Conservation (phyloP, 2,113 vertebrate species). For the Neogale vison region DNA sequence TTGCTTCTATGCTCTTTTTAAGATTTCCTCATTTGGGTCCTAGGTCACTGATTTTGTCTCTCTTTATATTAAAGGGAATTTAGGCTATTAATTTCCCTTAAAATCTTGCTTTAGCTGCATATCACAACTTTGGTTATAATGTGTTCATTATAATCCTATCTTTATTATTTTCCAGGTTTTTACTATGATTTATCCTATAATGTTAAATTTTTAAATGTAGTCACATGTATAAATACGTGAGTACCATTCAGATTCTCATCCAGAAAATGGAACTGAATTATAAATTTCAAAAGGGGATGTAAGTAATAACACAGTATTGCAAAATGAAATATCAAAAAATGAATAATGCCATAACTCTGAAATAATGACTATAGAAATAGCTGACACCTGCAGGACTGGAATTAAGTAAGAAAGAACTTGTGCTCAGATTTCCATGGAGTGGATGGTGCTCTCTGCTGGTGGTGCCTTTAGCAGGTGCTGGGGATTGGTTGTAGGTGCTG, state of each 20-base stretch:
- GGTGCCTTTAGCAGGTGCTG: rapidly evolving
- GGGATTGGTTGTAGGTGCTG: background rate
- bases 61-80: background rate
- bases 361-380: background rate
- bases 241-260: background rate
- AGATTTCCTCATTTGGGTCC: background rate
- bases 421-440: background rate
- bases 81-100: slow-evolving; percentile 33
- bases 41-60: background rate
- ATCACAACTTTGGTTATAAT: background rate
- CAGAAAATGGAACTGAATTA: background rate
- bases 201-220: background rate
- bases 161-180: background rate
- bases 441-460: no score
- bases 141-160: background rate
- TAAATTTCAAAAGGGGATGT: background rate
- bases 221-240: background rate
- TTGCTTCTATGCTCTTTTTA: background rate
- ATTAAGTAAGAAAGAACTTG: background rate
- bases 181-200: background rate
- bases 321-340: background rate
- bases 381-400: no score
- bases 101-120: slow-evolving; percentile 20
- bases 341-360: background rate
- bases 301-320: background rate